phyloP scores from a whole-genome alignment of 2,888 invertebrate genomes.

The Dexiosoma caninum region DNA sequence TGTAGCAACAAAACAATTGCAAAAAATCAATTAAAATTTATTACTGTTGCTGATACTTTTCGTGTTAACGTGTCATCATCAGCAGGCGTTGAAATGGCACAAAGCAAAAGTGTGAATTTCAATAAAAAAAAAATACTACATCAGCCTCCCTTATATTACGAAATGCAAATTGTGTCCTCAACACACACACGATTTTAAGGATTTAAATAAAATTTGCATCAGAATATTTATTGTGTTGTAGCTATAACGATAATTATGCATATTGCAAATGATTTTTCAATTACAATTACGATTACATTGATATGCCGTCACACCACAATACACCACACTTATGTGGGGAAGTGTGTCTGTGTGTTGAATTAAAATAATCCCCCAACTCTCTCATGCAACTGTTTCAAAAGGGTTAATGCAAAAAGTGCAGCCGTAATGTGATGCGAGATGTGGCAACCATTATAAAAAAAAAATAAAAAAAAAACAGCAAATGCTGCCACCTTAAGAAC shows the following conservation, averaged over 20 bases:
- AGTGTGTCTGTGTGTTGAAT: not conserved
- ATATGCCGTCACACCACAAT: slow-evolving; percentile 65
- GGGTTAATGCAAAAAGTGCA: slow-evolving; percentile 46
- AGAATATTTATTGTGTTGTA: slow-evolving; percentile 70
- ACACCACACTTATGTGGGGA: too few species aligned
- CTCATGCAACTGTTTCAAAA: slow-evolving; percentile 34
- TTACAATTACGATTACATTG: slow-evolving; percentile 71
- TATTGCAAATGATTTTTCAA: slow-evolving; percentile 76
- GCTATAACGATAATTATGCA: slow-evolving; percentile 73
- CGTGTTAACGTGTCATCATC: slow-evolving; percentile 70
- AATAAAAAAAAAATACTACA: slow-evolving; percentile 56
- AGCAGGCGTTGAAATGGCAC: slow-evolving; percentile 73
- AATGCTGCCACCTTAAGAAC: slow-evolving; percentile 8
- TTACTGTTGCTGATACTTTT: slow-evolving; percentile 44
- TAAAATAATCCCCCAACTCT: not conserved
- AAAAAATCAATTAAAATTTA: slow-evolving; percentile 62
- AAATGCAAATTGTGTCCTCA: slow-evolving; percentile 9
- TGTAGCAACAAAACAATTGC: not conserved
- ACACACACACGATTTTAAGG: slow-evolving; percentile 18
- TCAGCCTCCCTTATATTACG: not conserved
- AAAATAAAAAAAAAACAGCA: too few species aligned
- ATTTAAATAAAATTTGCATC: slow-evolving; percentile 69
- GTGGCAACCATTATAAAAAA: slow-evolving; percentile 31
- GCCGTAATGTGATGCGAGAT: not conserved
- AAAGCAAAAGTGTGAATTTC: slow-evolving; percentile 72